phyloP scores from a whole-genome alignment of 2,113 vertebrate species.

The Lanius collurio region DNA sequence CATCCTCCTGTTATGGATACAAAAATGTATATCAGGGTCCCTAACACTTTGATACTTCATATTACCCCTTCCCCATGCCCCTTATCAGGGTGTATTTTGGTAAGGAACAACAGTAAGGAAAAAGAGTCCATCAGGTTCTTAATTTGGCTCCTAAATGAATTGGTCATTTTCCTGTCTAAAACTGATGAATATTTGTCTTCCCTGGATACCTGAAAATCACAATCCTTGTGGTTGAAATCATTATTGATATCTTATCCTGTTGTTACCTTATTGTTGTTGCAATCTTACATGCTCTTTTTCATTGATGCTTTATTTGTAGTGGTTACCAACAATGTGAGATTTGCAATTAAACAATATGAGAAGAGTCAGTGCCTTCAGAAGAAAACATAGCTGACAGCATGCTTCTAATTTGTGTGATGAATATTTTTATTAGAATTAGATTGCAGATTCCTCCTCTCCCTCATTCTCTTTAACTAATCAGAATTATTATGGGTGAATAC shows the following conservation, averaged over 20 bases:
- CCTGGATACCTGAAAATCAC: background rate
- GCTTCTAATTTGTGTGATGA: background rate
- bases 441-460: background rate
- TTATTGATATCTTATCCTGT: background rate
- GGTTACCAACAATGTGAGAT: background rate
- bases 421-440: background rate
- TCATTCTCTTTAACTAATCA: background rate
- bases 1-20: background rate
- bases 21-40: background rate
- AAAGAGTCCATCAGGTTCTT: background rate
- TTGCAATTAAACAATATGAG: background rate
- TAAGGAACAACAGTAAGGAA: background rate
- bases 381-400: background rate
- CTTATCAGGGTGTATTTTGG: background rate
- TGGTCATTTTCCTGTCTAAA: background rate
- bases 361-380: background rate
- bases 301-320: background rate
- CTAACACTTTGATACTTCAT: background rate
- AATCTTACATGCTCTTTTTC: background rate
- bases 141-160: background rate
- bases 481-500: background rate
- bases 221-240: background rate
- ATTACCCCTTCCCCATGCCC: fast-evolving
- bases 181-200: background rate
- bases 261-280: background rate